These are phyloP conservation scores for Apis laboriosa DNA, from an alignment of 1,140 invertebrate genomes.

Conservation along the genomic window DNA sequence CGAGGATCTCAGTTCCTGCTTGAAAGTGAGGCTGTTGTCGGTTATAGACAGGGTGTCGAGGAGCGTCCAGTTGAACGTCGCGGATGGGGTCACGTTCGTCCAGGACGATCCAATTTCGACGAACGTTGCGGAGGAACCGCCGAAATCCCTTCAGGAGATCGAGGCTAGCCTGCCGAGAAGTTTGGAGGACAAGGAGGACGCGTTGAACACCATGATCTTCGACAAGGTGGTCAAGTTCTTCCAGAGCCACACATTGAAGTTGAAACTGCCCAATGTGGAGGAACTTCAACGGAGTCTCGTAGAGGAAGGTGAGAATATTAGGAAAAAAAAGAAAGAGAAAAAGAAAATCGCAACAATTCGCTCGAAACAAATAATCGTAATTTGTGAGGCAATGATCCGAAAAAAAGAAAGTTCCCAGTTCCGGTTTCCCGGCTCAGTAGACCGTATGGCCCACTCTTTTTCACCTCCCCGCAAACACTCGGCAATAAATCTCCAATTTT, in stretches of 20 bases:
- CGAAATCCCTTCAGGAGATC: constrained; percentile 83
- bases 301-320: constrained; percentile 79
- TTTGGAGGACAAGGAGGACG: constrained; percentile 86
- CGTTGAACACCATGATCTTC: constrained; percentile 87
- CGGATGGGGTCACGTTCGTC: constrained; percentile 87
- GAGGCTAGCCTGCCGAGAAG: constrained; percentile 86
- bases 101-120: constrained; percentile 81
- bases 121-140: constrained; percentile 73
- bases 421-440: constrained; percentile 34
- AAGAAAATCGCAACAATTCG: background rate
- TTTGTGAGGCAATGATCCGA: constrained; percentile 19
- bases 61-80: constrained; percentile 83
- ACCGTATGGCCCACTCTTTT: constrained; percentile 33
- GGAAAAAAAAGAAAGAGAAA: too few species aligned
- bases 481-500: too few species aligned
- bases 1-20: constrained; percentile 86
- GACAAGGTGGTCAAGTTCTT: constrained; percentile 88
- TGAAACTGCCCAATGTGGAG: constrained; percentile 85
- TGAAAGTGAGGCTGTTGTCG: constrained; percentile 88
- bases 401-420: constrained; percentile 12
- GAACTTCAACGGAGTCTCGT: constrained; percentile 84
- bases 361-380: background rate
- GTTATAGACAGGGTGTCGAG: constrained; percentile 86
- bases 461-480: background rate
- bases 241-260: constrained; percentile 88